phyloP scores from a whole-genome alignment of 2,113 vertebrate genomes.

The Varanus salvator region DNA sequence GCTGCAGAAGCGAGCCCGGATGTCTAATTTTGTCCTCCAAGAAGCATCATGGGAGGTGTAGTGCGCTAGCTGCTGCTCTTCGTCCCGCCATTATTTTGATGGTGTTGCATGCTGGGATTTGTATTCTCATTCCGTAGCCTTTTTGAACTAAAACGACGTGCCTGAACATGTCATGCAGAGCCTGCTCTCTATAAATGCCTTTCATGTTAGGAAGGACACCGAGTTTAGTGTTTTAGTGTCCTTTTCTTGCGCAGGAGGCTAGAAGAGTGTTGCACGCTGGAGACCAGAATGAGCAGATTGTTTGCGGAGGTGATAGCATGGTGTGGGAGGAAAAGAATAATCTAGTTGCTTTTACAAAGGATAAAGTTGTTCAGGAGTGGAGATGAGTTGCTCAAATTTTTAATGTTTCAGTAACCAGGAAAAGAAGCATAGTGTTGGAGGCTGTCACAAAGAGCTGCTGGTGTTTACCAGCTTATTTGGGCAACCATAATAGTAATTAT shows the following conservation, averaged over 20 bases:
- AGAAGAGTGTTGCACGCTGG: not conserved
- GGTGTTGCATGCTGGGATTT: constrained; percentile 28
- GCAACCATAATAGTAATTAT: too few species aligned
- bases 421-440: too few species aligned
- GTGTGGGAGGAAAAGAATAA: not conserved
- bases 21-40: not conserved
- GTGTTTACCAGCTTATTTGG: too few species aligned
- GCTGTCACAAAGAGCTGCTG: not conserved
- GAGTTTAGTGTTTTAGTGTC: not conserved
- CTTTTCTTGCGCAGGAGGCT: not conserved
- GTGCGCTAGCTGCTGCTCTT: not conserved
- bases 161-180: not conserved
- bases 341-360: not conserved
- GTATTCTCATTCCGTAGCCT: not conserved
- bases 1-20: not conserved
- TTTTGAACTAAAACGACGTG: not conserved
- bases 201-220: not conserved
- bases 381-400: not conserved
- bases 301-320: not conserved
- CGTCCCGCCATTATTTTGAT: not conserved
- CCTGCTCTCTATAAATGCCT: not conserved
- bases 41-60: constrained; percentile 38
- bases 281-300: too few species aligned
- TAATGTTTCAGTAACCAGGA: not conserved
- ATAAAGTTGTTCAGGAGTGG: not conserved